These are phyloP conservation scores for Drosophila melanosoma DNA, from an alignment of 2,888 invertebrate species.

Conservation along the genomic window DNA sequence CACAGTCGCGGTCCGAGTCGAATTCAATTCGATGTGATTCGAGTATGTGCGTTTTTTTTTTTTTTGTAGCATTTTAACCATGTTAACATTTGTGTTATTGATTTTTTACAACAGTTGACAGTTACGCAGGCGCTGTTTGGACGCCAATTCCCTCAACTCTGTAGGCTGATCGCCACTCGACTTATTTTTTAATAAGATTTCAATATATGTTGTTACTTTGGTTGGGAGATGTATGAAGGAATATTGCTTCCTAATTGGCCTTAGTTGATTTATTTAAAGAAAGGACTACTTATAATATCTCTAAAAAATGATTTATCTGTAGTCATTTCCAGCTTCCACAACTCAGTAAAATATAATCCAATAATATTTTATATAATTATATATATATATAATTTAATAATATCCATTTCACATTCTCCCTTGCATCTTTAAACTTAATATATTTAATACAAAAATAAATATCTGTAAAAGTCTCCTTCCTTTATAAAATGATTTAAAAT, in stretches of 20 bases:
- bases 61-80: slow-evolving; percentile 45
- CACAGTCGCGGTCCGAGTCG: slow-evolving; percentile 17
- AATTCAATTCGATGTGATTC: slow-evolving; percentile 14
- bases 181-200: slow-evolving; percentile 45
- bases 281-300: background rate
- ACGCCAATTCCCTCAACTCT: slow-evolving; percentile 14
- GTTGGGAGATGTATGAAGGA: background rate
- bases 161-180: slow-evolving; percentile 2
- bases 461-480: fast-evolving
- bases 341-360: background rate
- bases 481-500: background rate
- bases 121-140: slow-evolving; percentile 68
- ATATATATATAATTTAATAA: background rate
- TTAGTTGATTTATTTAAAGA: background rate
- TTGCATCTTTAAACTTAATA: background rate
- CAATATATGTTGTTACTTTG: slow-evolving; percentile 18
- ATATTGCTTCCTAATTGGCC: background rate
- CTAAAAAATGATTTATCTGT: background rate
- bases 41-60: slow-evolving; percentile 13
- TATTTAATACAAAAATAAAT: background rate
- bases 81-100: slow-evolving; percentile 79
- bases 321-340: background rate
- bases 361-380: background rate
- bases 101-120: slow-evolving; percentile 77
- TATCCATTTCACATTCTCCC: background rate